These are phyloP conservation scores for Xenops minutus DNA, from an alignment of 2,797 vertebrate species.

Conservation along the genomic window DNA sequence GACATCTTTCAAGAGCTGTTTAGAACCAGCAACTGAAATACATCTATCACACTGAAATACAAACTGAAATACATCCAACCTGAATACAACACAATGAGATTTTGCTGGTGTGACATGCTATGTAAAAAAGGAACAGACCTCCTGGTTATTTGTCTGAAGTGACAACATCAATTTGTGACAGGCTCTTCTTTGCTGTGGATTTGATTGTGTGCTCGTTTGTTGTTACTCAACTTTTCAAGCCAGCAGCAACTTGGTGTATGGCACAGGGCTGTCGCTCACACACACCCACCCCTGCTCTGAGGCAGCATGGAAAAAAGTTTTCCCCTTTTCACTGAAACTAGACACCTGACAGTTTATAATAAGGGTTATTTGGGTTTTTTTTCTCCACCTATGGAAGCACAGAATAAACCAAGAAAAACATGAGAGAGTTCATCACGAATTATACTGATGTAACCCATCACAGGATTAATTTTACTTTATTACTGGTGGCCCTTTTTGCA, in stretches of 20 bases:
- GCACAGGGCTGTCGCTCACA: not conserved
- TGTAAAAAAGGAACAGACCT: not conserved
- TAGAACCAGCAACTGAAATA: not conserved
- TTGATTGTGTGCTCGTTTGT: not conserved
- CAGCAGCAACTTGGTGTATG: not conserved
- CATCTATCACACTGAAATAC: not conserved
- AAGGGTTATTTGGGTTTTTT: accelerated
- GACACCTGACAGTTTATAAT: not conserved
- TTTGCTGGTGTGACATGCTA: not conserved
- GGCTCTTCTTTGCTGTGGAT: not conserved
- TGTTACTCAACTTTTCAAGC: accelerated
- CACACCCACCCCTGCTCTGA: not conserved
- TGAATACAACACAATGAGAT: not conserved
- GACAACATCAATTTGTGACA: not conserved
- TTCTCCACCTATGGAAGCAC: not conserved
- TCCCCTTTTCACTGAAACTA: not conserved
- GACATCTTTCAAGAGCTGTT: not conserved
- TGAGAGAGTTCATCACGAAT: not conserved
- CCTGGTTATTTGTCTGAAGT: not conserved
- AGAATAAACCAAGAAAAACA: not conserved
- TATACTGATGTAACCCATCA: not conserved
- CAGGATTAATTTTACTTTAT: not conserved
- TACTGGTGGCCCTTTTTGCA: not conserved
- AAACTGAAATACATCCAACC: not conserved
- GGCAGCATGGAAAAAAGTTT: not conserved